Evolutionary conservation across 2,797 vertebrate species (phyloP).

Genomic region (Pteronotus mesoamericanus): DNA sequence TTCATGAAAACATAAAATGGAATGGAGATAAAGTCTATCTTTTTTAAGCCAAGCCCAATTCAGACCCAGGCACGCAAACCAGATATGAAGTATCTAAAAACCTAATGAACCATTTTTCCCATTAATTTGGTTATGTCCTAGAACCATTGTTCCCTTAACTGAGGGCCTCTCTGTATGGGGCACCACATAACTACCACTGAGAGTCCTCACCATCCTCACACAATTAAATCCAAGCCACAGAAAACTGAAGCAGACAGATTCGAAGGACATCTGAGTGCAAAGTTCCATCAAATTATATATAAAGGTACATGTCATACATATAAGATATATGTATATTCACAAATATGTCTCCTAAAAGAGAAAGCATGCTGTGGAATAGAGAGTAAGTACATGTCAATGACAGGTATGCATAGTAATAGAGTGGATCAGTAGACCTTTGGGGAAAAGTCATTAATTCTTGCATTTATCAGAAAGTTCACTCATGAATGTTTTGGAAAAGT

Average conservation of each 20-base stretch:
- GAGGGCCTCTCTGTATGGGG: not conserved
- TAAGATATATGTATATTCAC: not conserved
- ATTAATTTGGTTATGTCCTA: conserved; percentile 32
- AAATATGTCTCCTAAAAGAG: not conserved
- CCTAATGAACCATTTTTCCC: not conserved
- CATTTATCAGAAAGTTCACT: conserved; percentile 55
- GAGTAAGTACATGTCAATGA: not conserved
- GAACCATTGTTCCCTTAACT: conserved; percentile 18
- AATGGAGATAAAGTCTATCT: not conserved
- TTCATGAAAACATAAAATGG: conserved; percentile 33
- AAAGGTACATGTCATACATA: not conserved
- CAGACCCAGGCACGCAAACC: not conserved
- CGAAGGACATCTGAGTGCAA: conserved; percentile 36
- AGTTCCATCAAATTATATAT: conserved; percentile 28
- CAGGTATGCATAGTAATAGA: conserved; percentile 8
- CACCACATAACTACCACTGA: not conserved
- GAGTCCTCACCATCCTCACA: not conserved
- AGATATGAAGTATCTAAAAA: conserved; percentile 6
- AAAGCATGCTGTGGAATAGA: not conserved
- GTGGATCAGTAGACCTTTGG: not conserved
- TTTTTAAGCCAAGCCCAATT: not conserved
- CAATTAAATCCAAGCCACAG: conserved; percentile 47
- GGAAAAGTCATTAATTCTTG: conserved; percentile 38
- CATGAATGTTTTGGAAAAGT: conserved; percentile 55
- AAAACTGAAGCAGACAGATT: not conserved